phyloP scores from a whole-genome alignment of 2,113 vertebrate genomes.

The Eubucco bourcierii region DNA sequence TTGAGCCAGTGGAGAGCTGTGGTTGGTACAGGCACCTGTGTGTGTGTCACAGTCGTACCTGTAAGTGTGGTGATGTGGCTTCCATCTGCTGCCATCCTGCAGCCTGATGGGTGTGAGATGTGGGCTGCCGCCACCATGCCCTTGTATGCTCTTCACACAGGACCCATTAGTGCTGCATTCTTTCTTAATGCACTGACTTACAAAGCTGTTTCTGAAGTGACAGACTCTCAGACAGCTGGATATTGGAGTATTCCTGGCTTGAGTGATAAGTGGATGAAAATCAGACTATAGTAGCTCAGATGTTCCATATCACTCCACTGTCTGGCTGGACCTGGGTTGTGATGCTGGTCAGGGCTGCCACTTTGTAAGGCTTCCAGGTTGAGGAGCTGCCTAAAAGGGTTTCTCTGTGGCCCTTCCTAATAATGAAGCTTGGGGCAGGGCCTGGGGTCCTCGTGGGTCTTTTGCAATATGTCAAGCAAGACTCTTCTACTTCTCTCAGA shows the following conservation, averaged over 20 bases:
- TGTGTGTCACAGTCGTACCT: background rate
- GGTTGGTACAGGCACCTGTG: background rate
- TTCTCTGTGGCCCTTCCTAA: background rate
- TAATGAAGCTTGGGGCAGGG: background rate
- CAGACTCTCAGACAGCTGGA: background rate
- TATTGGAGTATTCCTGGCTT: background rate
- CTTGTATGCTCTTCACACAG: background rate
- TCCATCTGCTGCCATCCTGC: background rate
- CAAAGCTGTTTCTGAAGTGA: background rate
- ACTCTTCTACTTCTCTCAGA: background rate
- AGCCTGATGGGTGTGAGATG: background rate
- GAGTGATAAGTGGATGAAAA: background rate
- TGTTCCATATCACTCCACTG: accelerated
- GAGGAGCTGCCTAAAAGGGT: background rate
- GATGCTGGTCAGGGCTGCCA: background rate
- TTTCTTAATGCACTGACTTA: accelerated
- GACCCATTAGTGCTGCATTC: accelerated
- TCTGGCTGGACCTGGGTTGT: background rate
- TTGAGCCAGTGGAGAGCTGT: background rate
- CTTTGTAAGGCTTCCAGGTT: accelerated
- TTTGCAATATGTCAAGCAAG: background rate
- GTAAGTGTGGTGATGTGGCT: background rate
- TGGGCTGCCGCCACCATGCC: background rate
- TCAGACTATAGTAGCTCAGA: background rate
- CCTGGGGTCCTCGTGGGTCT: background rate